Base-by-base conservation (phyloP, 2,797 vertebrate genomes). In the Allobates femoralis region DNA sequence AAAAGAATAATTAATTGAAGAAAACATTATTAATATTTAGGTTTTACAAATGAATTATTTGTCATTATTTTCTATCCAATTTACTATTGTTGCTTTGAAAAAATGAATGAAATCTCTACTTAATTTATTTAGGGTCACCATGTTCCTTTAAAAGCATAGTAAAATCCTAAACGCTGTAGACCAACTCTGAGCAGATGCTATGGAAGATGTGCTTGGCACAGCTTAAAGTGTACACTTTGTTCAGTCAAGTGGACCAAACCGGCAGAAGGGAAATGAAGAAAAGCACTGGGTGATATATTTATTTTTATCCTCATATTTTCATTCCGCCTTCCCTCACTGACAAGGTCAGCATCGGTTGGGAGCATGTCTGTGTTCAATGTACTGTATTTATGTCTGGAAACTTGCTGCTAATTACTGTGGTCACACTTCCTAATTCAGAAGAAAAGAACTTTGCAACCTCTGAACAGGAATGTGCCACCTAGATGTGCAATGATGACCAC, bases 391-490 rank as follows among this genome's bases (percentile, higher is more conserved):
- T 83, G 82, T 71, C 91, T 89, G 87, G 89, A 90, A 91, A 88
- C 88, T 87, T 90, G 69, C 89, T 89, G 93, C 92, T 95, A 95
- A 95, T 95, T 92, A 92, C 93, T 94, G 91, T 91, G 93, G 94
- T 95, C 94, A 94, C 94, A 94, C 94, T 93, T 94, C 92, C 93
- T 92, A 92, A 93, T 92, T 90, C 93, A 93, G 90, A 83, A 91
- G 90, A 92, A 89, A 89, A 91, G 89, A 86, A 89, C 92, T 89
- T 87, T 91, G 87, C 78, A 90, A 89, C 88, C 89, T 94, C 92
- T 92, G 91, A 84, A 90, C 92, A 88, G 92, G 92, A 92, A 91
- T 67, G 91, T 93, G 94, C 94, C 93, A 91, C 87, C 90, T 30
- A 89, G 92, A 89, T 91, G 90, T 91, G 91, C 90, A 91, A 90